Percentiles rank a stretch among this genome's conserved stretches.
phyloP scores from a whole-genome alignment of 2,888 invertebrate species.

The Agrotis ipsilon region DNA sequence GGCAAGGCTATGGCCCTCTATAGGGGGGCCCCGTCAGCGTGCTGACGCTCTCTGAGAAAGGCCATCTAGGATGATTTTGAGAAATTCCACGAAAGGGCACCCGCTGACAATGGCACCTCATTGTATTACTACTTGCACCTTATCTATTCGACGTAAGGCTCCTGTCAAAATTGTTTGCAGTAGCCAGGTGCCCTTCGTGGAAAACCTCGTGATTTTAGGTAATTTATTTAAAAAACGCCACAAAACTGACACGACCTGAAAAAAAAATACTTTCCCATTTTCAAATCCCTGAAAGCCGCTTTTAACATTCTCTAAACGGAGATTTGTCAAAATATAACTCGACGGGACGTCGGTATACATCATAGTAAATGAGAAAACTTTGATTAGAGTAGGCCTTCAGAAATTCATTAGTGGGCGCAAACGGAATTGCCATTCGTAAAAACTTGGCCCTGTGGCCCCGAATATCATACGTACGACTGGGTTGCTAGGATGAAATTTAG shows the following conservation, averaged over 20 bases:
- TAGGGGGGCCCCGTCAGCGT: too few species aligned
- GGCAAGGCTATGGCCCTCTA: too few species aligned
- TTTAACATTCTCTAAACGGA: constrained; percentile 53
- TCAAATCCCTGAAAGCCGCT: constrained; percentile 30
- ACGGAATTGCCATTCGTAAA: constrained; percentile 80
- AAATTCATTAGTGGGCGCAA: constrained; percentile 86
- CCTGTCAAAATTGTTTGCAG: too few species aligned
- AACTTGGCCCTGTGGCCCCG: constrained; percentile 71
- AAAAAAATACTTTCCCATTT: constrained; percentile 23
- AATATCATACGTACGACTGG: constrained; percentile 60
- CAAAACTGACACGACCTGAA: not conserved
- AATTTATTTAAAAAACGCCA: too few species aligned
- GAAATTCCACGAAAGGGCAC: too few species aligned
- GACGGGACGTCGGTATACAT: constrained; percentile 78
- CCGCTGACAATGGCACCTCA: too few species aligned
- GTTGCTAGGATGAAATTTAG: constrained; percentile 15
- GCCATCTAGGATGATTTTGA: too few species aligned
- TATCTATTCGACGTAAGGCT: too few species aligned
- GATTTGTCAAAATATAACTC: constrained; percentile 63
- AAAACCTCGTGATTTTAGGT: too few species aligned
- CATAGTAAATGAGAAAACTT: constrained; percentile 88
- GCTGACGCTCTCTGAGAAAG: too few species aligned
- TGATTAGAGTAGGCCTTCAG: constrained; percentile 83
- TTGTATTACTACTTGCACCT: too few species aligned
- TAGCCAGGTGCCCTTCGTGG: too few species aligned